A percentile compares a stretch with the other conserved stretches of the same genome.
These are phyloP conservation scores for Megalopta genalis DNA, from an alignment of 1,140 invertebrate genomes.

Conservation along the genomic window DNA sequence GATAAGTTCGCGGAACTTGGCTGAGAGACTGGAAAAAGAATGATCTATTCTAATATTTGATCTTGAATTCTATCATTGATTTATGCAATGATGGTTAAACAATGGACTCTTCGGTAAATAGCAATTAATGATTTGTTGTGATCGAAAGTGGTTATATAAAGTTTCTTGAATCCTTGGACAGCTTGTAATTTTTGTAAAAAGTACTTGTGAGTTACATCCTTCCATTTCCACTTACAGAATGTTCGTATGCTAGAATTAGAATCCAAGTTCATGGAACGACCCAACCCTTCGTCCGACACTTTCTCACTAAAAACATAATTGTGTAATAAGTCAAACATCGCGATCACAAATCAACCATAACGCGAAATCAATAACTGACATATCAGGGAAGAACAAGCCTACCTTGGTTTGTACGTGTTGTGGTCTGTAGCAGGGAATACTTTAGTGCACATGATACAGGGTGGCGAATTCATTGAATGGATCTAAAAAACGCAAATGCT, in stretches of 20 bases:
- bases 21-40: constrained; percentile 66
- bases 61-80: no score
- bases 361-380: constrained; percentile 3
- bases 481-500: constrained; percentile 75
- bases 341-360: not conserved
- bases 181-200: no score
- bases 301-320: constrained; percentile 66
- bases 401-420: constrained; percentile 72
- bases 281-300: constrained; percentile 67
- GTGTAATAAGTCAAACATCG: constrained; percentile 11
- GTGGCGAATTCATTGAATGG: constrained; percentile 86
- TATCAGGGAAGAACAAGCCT: constrained; percentile 20
- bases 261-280: constrained; percentile 63
- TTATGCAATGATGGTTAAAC: no score
- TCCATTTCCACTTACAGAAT: constrained; percentile 62
- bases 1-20: constrained; percentile 74
- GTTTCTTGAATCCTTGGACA: no score
- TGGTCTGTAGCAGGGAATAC: constrained; percentile 83
- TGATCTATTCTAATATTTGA: not conserved
- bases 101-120: no score
- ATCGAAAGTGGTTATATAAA: no score
- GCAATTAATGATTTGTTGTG: no score
- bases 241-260: constrained; percentile 69
- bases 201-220: not conserved
- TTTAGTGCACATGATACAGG: constrained; percentile 87